phyloP scores from a whole-genome alignment of 2,113 vertebrate species.

The Crypturellus undulatus region DNA sequence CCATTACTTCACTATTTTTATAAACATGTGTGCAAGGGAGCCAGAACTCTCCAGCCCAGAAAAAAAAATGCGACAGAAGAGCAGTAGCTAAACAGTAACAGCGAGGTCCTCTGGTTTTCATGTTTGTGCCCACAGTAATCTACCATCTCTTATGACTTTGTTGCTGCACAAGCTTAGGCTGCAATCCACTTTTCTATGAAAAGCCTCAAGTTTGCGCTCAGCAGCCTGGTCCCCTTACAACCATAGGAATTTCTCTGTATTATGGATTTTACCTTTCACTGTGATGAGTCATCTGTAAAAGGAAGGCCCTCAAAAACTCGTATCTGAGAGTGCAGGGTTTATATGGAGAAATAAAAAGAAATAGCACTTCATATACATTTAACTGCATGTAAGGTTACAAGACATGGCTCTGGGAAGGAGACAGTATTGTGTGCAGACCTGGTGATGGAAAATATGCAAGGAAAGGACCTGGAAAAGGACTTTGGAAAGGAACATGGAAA shows the following conservation, averaged over 20 bases:
- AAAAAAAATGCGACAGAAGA: neutral
- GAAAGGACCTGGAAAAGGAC: neutral
- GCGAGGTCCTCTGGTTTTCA: neutral
- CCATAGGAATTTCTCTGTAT: neutral
- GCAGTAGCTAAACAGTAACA: neutral
- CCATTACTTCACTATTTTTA: neutral
- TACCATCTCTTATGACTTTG: neutral
- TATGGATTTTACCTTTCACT: neutral
- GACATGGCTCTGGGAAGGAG: neutral
- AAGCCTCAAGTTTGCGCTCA: neutral
- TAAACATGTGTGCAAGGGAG: neutral
- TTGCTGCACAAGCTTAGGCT: neutral
- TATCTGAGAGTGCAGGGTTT: neutral
- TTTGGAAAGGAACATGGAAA: neutral
- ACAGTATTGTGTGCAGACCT: neutral
- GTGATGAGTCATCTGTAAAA: neutral
- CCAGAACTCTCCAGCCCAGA: neutral
- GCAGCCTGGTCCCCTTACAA: neutral
- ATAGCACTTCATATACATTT: neutral
- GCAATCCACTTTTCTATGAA: neutral
- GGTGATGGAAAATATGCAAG: neutral
- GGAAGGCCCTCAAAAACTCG: rapidly evolving
- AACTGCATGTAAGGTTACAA: neutral
- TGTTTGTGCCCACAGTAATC: neutral
- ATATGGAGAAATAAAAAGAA: neutral